Evolutionary conservation across 1,140 invertebrate species (phyloP).

Genomic region (Drosophila lowei): DNA sequence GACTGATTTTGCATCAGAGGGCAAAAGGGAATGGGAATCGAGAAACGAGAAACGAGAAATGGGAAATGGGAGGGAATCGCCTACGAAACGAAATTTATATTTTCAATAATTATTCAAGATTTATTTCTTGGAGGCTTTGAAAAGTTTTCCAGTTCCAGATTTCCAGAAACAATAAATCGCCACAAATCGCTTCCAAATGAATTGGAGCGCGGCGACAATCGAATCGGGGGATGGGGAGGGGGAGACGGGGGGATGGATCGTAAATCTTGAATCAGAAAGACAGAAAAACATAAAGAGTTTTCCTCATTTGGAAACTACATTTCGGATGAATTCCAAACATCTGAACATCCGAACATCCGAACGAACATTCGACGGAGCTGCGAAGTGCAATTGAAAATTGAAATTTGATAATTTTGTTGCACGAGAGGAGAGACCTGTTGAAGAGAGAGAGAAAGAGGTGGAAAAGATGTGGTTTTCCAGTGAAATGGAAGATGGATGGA

Average conservation of each 20-base stretch:
- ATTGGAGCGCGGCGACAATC: conserved; percentile 33
- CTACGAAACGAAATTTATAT: conserved; percentile 22
- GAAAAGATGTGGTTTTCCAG: conserved; percentile 17
- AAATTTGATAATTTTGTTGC: conserved; percentile 14
- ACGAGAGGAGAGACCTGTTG: background rate
- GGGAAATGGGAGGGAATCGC: too few relatives aligned
- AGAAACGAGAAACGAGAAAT: background rate
- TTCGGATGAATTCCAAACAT: conserved; percentile 11
- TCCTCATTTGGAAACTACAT: conserved; percentile 34
- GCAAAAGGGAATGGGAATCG: too few relatives aligned
- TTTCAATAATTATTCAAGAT: conserved; percentile 48
- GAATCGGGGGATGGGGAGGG: background rate
- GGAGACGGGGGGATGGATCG: conserved; percentile 14
- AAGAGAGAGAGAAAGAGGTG: background rate
- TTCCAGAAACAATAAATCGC: conserved; percentile 45
- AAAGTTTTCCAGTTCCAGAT: conserved; percentile 17
- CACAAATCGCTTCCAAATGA: conserved; percentile 45
- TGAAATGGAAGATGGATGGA: too few relatives aligned
- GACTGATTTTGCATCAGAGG: conserved; percentile 56
- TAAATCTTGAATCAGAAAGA: conserved; percentile 33
- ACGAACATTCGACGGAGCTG: conserved; percentile 23
- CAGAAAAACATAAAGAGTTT: conserved; percentile 25
- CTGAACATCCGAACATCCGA: conserved; percentile 26
- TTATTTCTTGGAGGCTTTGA: conserved; percentile 11
- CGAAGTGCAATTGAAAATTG: conserved; percentile 42